phyloP scores from a whole-genome alignment of 2,888 invertebrate species.

The Ditula angustiorana region DNA sequence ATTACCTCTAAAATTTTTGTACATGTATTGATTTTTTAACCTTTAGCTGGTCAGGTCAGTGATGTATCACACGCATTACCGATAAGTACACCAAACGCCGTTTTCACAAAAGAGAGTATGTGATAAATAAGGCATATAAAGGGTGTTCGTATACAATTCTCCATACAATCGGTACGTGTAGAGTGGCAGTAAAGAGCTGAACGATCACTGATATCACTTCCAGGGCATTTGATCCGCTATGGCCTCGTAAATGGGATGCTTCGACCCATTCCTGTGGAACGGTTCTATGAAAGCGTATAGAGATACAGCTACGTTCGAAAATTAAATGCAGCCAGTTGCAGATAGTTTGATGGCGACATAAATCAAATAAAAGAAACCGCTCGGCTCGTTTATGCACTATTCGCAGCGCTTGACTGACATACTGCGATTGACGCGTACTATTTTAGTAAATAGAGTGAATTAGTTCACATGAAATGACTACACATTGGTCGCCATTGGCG shows the following conservation, averaged over 20 bases:
- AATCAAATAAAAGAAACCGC: too few species aligned
- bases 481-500: too few species aligned
- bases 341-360: too few species aligned
- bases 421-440: too few species aligned
- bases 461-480: too few species aligned
- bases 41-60: neutral
- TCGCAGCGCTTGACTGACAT: too few species aligned
- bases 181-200: slow-evolving; percentile 60
- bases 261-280: slow-evolving; percentile 48
- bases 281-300: slow-evolving; percentile 51
- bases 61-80: neutral
- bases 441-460: too few species aligned
- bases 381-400: too few species aligned
- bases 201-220: slow-evolving; percentile 70
- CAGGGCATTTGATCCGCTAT: slow-evolving; percentile 72
- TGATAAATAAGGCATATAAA: slow-evolving; percentile 18
- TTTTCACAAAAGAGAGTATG: neutral
- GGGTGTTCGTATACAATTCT: slow-evolving; percentile 24
- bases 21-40: too few species aligned
- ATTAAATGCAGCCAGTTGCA: slow-evolving; percentile 4
- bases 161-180: slow-evolving; percentile 39
- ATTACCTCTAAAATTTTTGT: too few species aligned
- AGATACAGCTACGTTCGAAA: slow-evolving; percentile 19
- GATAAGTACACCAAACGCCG: neutral
- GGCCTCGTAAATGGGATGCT: slow-evolving; percentile 62